Percentiles rank a stretch among this genome's conserved stretches.
Conservation (phyloP, 2,888 invertebrate genomes). For the Drosophila vallismaia region DNA sequence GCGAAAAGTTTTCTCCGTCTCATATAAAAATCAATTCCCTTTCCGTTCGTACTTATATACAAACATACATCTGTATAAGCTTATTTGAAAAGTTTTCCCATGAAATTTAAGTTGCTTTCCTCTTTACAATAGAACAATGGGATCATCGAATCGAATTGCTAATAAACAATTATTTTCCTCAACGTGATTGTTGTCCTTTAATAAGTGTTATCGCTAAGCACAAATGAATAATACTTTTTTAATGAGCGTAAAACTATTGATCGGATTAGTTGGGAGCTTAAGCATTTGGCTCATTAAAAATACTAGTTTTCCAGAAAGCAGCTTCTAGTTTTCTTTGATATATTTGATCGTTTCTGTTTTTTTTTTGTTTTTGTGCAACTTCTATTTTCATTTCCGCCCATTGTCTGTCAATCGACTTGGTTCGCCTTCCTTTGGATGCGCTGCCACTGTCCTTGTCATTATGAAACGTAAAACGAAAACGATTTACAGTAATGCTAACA, state of each 20-base stretch:
- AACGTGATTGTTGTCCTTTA: slow-evolving; percentile 14
- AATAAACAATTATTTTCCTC: neutral
- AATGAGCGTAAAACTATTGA: slow-evolving; percentile 21
- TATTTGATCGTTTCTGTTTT: neutral
- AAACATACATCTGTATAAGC: slow-evolving; percentile 59
- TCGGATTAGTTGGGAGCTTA: slow-evolving; percentile 1
- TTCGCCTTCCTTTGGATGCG: slow-evolving; percentile 28
- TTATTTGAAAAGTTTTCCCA: slow-evolving; percentile 77
- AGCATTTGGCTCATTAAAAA: slow-evolving; percentile 27
- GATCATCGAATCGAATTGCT: slow-evolving; percentile 14
- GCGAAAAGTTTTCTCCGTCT: slow-evolving; percentile 9
- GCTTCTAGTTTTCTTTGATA: neutral
- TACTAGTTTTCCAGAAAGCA: slow-evolving; percentile 6
- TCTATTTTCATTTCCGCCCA: slow-evolving; percentile 47
- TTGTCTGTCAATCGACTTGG: slow-evolving; percentile 54
- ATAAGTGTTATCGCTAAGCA: neutral
- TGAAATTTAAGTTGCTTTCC: slow-evolving; percentile 50
- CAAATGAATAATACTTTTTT: neutral
- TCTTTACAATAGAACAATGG: slow-evolving; percentile 31
- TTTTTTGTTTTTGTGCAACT: slow-evolving; percentile 11
- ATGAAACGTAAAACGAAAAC: slow-evolving; percentile 80
- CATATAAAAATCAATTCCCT: slow-evolving; percentile 70
- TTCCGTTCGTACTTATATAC: slow-evolving; percentile 64
- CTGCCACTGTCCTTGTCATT: slow-evolving; percentile 62
- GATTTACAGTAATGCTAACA: slow-evolving; percentile 80